Evolutionary conservation across 2,888 invertebrate species (phyloP), one percentile per base, ranked within the genome.

Genomic region (Nephrocerus scutellatus): DNA sequence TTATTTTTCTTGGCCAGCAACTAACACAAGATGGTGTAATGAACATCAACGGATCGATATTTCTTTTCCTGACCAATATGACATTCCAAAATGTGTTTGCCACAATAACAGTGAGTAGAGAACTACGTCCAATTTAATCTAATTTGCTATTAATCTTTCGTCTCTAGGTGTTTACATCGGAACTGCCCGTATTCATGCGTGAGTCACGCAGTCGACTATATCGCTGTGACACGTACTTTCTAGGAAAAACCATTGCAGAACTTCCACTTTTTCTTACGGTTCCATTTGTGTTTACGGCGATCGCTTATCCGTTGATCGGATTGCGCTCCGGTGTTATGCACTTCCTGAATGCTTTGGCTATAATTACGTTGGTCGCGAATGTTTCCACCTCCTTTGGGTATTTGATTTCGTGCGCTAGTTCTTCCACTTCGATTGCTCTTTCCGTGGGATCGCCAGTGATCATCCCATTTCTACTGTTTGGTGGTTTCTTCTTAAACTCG

Each of bases 51-150:
- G 93, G 93, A 28, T 89, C 85, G 18, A 74, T 93, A 38, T 93
- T 91, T 65, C 79, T 92, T 59, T 84, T 91, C 62, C 75, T 91
- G 31, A 88, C 88, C 12, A 91, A 89, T 60, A 85, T 91, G 82
- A 92, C 92, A 6, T 92, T 93, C 67, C 88, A 90, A 57, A 92
- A 91, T 65, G 82, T 91, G n/a, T 92, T 92, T 60, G 88, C 91
- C 44, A 93, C 95, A 26, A 82, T 93, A 41, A 87, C 85, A 65
- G 95, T 93, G 69, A 79, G 84, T n/a, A n/a, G n/a, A n/a, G n/a
- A n/a, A n/a, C n/a, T n/a, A n/a, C n/a, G n/a, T n/a, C n/a, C n/a
- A n/a, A n/a, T n/a, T n/a, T n/a, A n/a, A n/a, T n/a, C n/a, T n/a
- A n/a, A n/a, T n/a, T n/a, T n/a, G n/a, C n/a, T n/a, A n/a, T n/a